Percentiles rank a stretch among this genome's conserved stretches.
Evolutionary conservation across 2,888 invertebrate genomes (phyloP).

Genomic region (Deilephila porcellus): DNA sequence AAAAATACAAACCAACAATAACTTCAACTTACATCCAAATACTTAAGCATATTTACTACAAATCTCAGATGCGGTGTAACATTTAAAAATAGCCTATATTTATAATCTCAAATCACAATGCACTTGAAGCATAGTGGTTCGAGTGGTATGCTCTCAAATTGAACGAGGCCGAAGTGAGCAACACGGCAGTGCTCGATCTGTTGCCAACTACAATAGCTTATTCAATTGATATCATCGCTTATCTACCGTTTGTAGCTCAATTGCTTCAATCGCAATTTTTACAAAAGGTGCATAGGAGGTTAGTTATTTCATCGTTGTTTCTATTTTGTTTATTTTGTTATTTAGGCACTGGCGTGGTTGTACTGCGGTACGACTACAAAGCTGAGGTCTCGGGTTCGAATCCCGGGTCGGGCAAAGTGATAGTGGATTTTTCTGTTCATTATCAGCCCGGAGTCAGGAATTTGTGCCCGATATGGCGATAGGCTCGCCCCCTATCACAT

Average conservation of each 20-base stretch:
- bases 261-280: neutral
- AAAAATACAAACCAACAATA: no score
- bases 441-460: no score
- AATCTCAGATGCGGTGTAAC: constrained; percentile 8
- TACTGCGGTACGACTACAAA: no score
- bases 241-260: neutral
- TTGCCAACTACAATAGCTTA: constrained; percentile 33
- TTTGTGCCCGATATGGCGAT: no score
- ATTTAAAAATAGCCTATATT: constrained; percentile 20
- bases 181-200: constrained; percentile 17
- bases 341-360: no score
- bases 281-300: no score
- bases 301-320: no score
- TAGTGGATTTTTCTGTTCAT: no score
- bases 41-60: neutral
- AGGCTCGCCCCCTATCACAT: no score
- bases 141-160: constrained; percentile 8
- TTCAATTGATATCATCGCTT: constrained; percentile 32
- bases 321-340: no score
- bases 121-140: constrained; percentile 4
- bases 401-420: no score
- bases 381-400: no score
- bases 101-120: constrained; percentile 7
- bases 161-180: neutral
- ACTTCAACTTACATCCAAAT: neutral